Evolutionary conservation across 2,113 vertebrate species (phyloP).

Genomic region (Hucho hucho): DNA sequence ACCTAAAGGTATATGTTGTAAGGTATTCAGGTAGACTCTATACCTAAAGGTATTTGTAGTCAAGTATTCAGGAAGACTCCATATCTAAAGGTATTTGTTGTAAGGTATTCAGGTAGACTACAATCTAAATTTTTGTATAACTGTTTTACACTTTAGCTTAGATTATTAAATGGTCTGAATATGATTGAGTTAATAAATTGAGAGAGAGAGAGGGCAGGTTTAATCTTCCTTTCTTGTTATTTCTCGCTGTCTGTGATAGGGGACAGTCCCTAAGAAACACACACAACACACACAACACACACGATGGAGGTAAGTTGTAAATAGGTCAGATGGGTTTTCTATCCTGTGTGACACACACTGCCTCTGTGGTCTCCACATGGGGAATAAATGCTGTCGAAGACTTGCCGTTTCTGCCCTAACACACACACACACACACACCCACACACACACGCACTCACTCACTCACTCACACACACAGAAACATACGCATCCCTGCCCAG

Average conservation of each 20-base stretch:
- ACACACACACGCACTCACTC: background rate
- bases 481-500: background rate
- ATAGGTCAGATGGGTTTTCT: slow-evolving; percentile 61
- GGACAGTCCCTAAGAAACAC: slow-evolving; percentile 63
- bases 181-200: background rate
- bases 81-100: no score
- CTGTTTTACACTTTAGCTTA: no score
- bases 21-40: no score
- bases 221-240: slow-evolving; percentile 56
- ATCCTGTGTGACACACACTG: slow-evolving; percentile 37
- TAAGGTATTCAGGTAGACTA: no score
- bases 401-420: background rate
- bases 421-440: background rate
- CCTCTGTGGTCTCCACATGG: slow-evolving; percentile 25
- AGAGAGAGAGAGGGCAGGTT: slow-evolving; percentile 31
- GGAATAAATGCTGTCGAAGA: slow-evolving; percentile 10
- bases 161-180: no score
- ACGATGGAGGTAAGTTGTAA: slow-evolving; percentile 41
- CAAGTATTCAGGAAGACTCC: no score
- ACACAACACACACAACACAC: slow-evolving; percentile 3
- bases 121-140: no score
- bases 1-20: no score
- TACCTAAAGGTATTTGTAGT: no score
- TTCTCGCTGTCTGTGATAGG: slow-evolving; percentile 58
- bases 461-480: background rate